Percentiles rank a stretch among this genome's conserved stretches.
phyloP scores from a whole-genome alignment of 2,113 vertebrate species.

The Megaceryle maxima region DNA sequence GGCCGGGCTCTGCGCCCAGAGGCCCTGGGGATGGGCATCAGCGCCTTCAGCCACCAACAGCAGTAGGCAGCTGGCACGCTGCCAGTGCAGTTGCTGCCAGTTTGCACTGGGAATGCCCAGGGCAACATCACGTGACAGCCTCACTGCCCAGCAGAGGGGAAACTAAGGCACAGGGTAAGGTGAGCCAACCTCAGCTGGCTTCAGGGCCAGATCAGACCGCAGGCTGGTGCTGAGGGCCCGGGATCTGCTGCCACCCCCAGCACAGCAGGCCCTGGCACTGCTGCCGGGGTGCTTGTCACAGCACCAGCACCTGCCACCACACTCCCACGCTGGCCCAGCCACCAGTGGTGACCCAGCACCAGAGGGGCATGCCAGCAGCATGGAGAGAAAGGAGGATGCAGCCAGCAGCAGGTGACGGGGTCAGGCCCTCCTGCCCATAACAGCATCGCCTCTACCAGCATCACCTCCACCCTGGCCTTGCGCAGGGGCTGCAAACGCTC shows the following conservation, averaged over 20 bases:
- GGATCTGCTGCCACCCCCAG: background rate
- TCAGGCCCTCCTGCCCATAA: background rate
- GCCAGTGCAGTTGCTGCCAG: background rate
- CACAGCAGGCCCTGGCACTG: background rate
- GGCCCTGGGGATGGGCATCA: background rate
- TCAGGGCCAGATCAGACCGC: background rate
- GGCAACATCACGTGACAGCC: accelerated
- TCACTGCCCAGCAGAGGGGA: accelerated
- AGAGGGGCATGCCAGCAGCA: accelerated
- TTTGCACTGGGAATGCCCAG: background rate
- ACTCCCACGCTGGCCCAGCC: background rate
- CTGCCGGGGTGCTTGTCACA: accelerated
- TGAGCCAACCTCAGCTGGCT: background rate
- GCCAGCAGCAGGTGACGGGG: background rate
- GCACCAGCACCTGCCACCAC: background rate
- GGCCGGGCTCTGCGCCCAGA: background rate
- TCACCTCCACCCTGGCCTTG: background rate
- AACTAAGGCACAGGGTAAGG: background rate
- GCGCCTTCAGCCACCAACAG: accelerated
- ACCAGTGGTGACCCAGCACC: accelerated
- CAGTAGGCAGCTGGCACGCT: accelerated
- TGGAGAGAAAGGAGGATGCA: background rate
- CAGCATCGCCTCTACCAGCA: background rate
- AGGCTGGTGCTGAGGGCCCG: background rate
- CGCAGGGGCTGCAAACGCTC: background rate